Percentiles rank a stretch among this genome's conserved stretches.
Conservation (phyloP, 2,113 vertebrate species). For the Macaca fascicularis region T2T-MFA8v1.1 NC_088395.1:25297501-25298000, state of each 20-base stretch:
- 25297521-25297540: not conserved
- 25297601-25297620: not conserved
- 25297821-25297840: not conserved
- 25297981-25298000: not conserved
- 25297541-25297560: not conserved
- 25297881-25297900: not conserved
- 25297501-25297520: not conserved
- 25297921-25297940: not conserved
- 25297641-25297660: too few relatives aligned
- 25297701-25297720: not conserved
- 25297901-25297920: not conserved
- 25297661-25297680: not conserved
- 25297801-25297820: not conserved
- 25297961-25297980: not conserved
- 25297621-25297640: too few relatives aligned
- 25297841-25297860: not conserved
- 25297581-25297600: not conserved
- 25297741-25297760: not conserved
- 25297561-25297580: not conserved
- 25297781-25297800: not conserved
- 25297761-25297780: not conserved
- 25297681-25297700: not conserved
- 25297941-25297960: not conserved
- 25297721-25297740: not conserved
- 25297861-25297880: not conserved